These are phyloP conservation scores for Sardina pilchardus DNA, from an alignment of 2,113 vertebrate genomes.

Conservation along the genomic window DNA sequence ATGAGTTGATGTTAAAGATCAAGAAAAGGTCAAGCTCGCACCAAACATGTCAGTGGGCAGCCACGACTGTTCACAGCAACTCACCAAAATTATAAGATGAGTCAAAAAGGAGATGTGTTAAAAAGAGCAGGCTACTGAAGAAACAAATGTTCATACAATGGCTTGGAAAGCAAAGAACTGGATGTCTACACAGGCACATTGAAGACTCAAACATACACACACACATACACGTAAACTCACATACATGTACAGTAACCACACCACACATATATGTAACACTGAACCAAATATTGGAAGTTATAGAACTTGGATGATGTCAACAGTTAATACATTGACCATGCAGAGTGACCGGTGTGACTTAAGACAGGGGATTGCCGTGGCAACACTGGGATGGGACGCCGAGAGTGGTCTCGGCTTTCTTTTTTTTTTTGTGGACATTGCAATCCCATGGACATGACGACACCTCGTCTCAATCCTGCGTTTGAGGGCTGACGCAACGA, in stretches of 20 bases:
- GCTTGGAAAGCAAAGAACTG: constrained; percentile 78
- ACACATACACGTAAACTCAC: constrained; percentile 31
- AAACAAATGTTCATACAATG: constrained; percentile 66
- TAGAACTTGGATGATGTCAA: constrained; percentile 48
- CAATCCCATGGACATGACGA: background rate
- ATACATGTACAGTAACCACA: constrained; percentile 28
- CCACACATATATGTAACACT: constrained; percentile 41
- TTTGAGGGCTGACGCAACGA: background rate
- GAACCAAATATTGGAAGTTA: constrained; percentile 56
- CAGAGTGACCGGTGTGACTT: constrained; percentile 48
- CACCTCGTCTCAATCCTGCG: background rate
- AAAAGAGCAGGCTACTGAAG: constrained; percentile 47
- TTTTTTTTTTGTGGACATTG: background rate
- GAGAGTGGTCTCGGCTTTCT: background rate
- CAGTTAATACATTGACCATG: constrained; percentile 42
- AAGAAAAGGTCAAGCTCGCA: constrained; percentile 44
- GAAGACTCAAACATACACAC: constrained; percentile 32
- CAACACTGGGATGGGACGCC: background rate
- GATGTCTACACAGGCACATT: constrained; percentile 49
- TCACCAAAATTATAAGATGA: constrained; percentile 53
- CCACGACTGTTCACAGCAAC: constrained; percentile 52
- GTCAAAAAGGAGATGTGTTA: constrained; percentile 50
- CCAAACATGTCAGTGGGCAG: constrained; percentile 48
- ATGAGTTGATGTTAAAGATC: background rate
- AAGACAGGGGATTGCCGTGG: constrained; percentile 23